Conservation (phyloP, 2,888 invertebrate genomes). For the Ectemnius cavifrons region DNA sequence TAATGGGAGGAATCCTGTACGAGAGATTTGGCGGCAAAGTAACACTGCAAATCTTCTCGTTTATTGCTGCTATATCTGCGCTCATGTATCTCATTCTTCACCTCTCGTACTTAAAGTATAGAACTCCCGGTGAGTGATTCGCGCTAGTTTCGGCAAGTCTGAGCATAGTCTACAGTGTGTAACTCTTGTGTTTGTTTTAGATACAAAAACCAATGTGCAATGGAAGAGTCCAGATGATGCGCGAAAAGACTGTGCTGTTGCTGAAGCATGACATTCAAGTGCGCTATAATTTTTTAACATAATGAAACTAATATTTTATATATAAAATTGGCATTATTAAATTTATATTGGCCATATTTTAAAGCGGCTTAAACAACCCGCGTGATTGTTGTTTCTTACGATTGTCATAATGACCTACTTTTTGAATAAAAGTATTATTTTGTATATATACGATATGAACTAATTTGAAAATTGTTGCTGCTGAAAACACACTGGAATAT, state of each 20-base stretch:
- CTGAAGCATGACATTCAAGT: slow-evolving; percentile 32
- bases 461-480: too few relatives aligned
- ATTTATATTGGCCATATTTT: too few relatives aligned
- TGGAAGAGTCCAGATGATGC: slow-evolving; percentile 71
- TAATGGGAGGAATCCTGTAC: slow-evolving; percentile 86
- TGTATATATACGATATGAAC: too few relatives aligned
- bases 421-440: too few relatives aligned
- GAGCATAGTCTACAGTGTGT: too few relatives aligned
- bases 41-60: slow-evolving; percentile 80
- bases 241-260: slow-evolving; percentile 48
- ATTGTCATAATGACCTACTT: too few relatives aligned
- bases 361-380: too few relatives aligned
- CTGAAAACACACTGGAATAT: too few relatives aligned
- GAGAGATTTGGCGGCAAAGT: slow-evolving; percentile 82
- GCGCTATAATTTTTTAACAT: not conserved
- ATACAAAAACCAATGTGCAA: slow-evolving; percentile 53
- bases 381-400: too few relatives aligned
- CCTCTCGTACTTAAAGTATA: slow-evolving; percentile 71
- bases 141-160: too few relatives aligned
- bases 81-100: slow-evolving; percentile 78
- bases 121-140: slow-evolving; percentile 64
- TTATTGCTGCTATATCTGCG: slow-evolving; percentile 77
- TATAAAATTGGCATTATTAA: too few relatives aligned
- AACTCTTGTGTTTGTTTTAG: slow-evolving; percentile 32
- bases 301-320: not conserved